Evolutionary conservation across 2,797 vertebrate species (phyloP).

Genomic region (Lindbergichthys nudifrons): DNA sequence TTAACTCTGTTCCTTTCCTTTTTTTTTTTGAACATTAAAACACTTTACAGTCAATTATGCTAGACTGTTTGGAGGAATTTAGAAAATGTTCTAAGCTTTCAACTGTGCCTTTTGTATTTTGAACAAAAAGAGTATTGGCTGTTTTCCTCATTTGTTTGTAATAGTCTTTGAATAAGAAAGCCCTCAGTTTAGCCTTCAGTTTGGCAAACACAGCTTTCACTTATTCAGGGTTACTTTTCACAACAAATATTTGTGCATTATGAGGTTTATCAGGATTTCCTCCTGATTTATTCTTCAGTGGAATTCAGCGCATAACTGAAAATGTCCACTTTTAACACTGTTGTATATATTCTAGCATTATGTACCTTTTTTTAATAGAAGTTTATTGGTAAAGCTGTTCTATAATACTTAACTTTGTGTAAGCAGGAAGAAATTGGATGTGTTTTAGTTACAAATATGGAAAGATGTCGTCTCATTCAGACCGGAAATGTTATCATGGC

Average conservation of each 20-base stretch:
- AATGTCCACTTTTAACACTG: not conserved
- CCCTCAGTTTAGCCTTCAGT: constrained; percentile 13
- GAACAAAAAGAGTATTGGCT: constrained; percentile 16
- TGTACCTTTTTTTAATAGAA: not conserved
- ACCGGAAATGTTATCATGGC: not conserved
- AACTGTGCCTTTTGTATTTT: constrained; percentile 20
- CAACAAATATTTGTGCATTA: not conserved
- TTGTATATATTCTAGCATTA: not conserved
- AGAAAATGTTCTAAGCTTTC: constrained; percentile 10
- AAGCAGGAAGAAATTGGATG: not conserved
- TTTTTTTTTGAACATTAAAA: constrained; percentile 5
- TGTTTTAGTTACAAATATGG: not conserved
- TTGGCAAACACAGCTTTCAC: constrained; percentile 24
- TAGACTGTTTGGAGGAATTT: not conserved
- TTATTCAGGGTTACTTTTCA: constrained; percentile 24
- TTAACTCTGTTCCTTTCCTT: not conserved
- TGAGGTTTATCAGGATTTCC: constrained; percentile 31
- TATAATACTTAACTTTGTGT: not conserved
- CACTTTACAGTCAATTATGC: not conserved
- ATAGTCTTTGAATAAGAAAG: constrained; percentile 31
- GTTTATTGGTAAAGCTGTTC: not conserved
- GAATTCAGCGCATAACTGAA: not conserved
- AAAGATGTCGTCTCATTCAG: not conserved
- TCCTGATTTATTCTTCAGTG: constrained; percentile 24
- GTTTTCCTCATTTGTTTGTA: constrained; percentile 9